These are phyloP conservation scores for Irena cyanogastra DNA, from an alignment of 2,113 vertebrate species.

Conservation along the genomic window DNA sequence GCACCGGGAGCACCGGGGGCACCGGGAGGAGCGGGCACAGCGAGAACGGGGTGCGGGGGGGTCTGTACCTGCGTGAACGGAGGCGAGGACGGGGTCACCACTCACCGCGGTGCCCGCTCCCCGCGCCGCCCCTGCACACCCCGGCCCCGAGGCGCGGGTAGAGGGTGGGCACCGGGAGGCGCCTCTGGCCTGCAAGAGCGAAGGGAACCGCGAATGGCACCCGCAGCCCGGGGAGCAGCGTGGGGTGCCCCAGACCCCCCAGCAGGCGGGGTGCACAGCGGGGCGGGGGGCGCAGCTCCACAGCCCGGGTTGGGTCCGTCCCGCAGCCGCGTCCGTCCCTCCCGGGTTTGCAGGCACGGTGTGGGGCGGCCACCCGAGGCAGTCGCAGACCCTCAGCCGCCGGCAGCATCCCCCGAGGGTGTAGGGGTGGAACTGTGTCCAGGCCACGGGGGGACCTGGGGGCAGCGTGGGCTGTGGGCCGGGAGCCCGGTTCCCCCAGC, in stretches of 20 bases:
- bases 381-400: fast-evolving
- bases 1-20: not conserved
- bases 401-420: not conserved
- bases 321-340: no score
- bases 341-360: not conserved
- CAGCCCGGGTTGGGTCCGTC: not conserved
- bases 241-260: not conserved
- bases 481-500: fast-evolving
- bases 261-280: not conserved
- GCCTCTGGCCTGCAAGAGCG: not conserved
- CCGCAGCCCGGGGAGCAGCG: not conserved
- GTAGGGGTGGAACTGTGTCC: fast-evolving
- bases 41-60: fast-evolving
- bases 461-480: fast-evolving
- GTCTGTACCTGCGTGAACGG: not conserved
- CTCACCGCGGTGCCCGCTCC: not conserved
- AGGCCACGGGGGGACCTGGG: fast-evolving
- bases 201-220: not conserved
- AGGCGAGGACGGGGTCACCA: not conserved
- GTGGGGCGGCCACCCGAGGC: fast-evolving
- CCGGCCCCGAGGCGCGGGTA: no score
- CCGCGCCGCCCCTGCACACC: not conserved
- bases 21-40: not conserved
- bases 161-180: not conserved
- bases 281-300: not conserved